phyloP scores from a whole-genome alignment of 2,888 invertebrate species.

The Quadroppia sp. region DNA sequence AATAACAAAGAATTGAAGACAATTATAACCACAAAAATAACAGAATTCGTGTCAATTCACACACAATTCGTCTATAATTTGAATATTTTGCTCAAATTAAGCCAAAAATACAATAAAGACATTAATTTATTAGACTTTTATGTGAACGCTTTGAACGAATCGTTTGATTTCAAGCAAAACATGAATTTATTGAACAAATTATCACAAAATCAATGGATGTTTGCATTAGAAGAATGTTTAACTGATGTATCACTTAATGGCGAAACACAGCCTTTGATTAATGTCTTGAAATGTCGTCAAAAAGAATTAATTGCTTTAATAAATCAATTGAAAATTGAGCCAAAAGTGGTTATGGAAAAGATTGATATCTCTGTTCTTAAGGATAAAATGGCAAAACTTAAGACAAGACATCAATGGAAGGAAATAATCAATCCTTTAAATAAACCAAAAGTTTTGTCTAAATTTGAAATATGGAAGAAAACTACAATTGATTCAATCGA shows the following conservation, averaged over 20 bases:
- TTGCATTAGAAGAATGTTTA: not conserved
- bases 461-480: slow-evolving; percentile 39
- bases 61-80: slow-evolving; percentile 3
- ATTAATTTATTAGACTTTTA: not conserved
- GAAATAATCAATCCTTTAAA: slow-evolving; percentile 24
- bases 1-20: slow-evolving; percentile 11
- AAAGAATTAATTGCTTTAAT: not conserved
- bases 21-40: not conserved
- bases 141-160: not conserved
- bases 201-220: slow-evolving; percentile 17
- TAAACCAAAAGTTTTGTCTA: slow-evolving; percentile 20
- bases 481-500: not conserved
- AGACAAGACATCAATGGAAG: slow-evolving; percentile 40
- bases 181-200: slow-evolving; percentile 6
- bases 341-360: not conserved
- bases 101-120: not conserved
- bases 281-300: not conserved
- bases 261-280: not conserved
- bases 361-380: slow-evolving; percentile 13
- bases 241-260: not conserved
- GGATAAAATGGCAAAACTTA: slow-evolving; percentile 33
- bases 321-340: not conserved
- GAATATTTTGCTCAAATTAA: slow-evolving; percentile 20
- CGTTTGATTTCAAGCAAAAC: slow-evolving; percentile 3
- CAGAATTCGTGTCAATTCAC: slow-evolving; percentile 1